These are phyloP conservation scores for Chionis minor DNA, from an alignment of 2,113 vertebrate species.

Conservation along the genomic window DNA sequence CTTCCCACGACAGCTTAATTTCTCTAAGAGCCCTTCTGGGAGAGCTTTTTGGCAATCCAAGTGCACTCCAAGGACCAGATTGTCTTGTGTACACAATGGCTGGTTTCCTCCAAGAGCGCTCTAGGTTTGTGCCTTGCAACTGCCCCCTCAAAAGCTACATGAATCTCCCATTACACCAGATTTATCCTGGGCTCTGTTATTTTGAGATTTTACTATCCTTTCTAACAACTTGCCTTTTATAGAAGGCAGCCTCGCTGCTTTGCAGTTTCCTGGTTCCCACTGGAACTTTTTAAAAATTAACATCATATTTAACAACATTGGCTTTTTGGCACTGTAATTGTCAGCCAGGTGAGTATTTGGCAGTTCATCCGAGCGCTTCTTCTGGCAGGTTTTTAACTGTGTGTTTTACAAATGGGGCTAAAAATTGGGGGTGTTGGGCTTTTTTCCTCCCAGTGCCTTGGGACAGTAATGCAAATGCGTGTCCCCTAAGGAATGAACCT, in stretches of 20 bases:
- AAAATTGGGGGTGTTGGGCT: background rate
- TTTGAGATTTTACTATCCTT: slow-evolving; percentile 28
- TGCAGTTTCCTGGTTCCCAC: slow-evolving; percentile 53
- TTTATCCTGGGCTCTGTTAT: slow-evolving; percentile 14
- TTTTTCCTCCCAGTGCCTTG: background rate
- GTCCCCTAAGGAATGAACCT: background rate
- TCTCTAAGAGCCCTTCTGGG: slow-evolving; percentile 51
- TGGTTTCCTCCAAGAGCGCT: background rate
- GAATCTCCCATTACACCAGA: background rate
- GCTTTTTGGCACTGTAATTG: background rate
- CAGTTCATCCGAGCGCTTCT: background rate
- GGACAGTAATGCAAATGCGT: background rate
- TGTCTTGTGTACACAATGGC: slow-evolving; percentile 14
- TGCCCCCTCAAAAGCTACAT: background rate
- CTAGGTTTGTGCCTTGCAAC: background rate
- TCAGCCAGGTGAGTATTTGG: background rate
- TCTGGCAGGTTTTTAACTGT: background rate
- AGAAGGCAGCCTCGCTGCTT: background rate
- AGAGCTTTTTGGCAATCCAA: slow-evolving; percentile 6
- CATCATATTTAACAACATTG: background rate
- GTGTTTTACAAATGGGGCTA: background rate
- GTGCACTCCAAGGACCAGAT: background rate
- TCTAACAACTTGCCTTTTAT: slow-evolving; percentile 49
- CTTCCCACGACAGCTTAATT: slow-evolving; percentile 52
- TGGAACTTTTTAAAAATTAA: slow-evolving; percentile 28